Evolutionary conservation across 2,888 invertebrate species (phyloP).

Genomic region (Scelioninae gen. 2): DNA sequence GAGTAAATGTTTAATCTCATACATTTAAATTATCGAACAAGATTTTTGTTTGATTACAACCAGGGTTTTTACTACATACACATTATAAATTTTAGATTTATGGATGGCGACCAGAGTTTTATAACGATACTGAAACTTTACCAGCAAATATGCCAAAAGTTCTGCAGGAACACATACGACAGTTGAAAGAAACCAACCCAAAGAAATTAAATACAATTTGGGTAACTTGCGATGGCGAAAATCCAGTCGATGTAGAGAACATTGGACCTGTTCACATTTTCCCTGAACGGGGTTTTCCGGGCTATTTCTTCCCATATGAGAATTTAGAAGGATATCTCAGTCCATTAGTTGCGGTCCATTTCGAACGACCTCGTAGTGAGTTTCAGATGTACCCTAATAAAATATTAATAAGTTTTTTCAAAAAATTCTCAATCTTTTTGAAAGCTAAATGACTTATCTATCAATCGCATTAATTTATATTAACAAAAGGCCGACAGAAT

Average conservation of each 20-base stretch:
- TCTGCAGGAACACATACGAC: slow-evolving; percentile 82
- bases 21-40: no score
- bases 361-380: slow-evolving; percentile 89
- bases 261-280: slow-evolving; percentile 89
- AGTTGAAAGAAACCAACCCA: slow-evolving; percentile 75
- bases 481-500: no score
- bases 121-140: slow-evolving; percentile 82
- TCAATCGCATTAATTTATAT: no score
- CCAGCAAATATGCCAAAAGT: slow-evolving; percentile 85
- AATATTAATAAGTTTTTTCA: no score
- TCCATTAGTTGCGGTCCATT: slow-evolving; percentile 91
- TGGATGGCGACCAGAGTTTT: slow-evolving; percentile 91
- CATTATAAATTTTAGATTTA: slow-evolving; percentile 79
- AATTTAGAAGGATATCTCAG: slow-evolving; percentile 92
- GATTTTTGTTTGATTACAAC: no score
- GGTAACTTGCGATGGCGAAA: slow-evolving; percentile 96
- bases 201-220: slow-evolving; percentile 88
- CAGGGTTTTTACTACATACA: no score
- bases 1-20: not conserved
- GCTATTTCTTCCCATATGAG: slow-evolving; percentile 92
- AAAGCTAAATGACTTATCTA: no score
- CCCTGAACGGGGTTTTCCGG: slow-evolving; percentile 89
- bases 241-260: slow-evolving; percentile 93
- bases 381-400: no score
- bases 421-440: no score